These are phyloP conservation scores for Acropora yongei DNA, from an alignment of 64 coral and sea anemone genomes.

Conservation along the genomic window DNA sequence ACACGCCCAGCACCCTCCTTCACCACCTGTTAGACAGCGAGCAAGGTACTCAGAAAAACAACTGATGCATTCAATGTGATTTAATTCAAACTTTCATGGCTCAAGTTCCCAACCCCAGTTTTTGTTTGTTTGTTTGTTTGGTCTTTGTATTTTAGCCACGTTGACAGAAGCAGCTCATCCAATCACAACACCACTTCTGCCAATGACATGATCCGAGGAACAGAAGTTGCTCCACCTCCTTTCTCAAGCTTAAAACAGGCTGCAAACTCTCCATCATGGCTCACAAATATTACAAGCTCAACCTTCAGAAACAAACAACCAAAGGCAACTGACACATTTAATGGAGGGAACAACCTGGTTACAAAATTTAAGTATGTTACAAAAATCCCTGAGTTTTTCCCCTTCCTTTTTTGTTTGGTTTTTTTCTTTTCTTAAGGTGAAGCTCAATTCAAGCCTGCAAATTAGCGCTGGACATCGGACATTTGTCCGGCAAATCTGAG, in stretches of 20 bases:
- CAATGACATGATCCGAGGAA: slow-evolving; percentile 44
- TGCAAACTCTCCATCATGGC: slow-evolving; percentile 65
- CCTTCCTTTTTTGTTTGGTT: too few species aligned
- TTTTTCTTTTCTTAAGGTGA: too few species aligned
- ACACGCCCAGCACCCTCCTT: slow-evolving; percentile 56
- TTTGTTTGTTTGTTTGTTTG: neutral
- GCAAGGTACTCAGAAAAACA: slow-evolving; percentile 60
- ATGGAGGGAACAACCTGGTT: slow-evolving; percentile 28
- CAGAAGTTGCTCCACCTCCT: slow-evolving; percentile 63
- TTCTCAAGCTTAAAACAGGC: neutral
- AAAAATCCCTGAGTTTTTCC: neutral
- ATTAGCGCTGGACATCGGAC: too few species aligned
- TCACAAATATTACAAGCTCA: slow-evolving; percentile 70
- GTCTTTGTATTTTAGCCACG: slow-evolving; percentile 36
- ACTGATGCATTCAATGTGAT: too few species aligned
- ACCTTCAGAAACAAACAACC: slow-evolving; percentile 71
- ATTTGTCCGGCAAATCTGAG: too few species aligned
- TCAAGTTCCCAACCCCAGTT: too few species aligned
- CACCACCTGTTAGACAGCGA: slow-evolving; percentile 95
- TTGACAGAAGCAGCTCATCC: slow-evolving; percentile 58
- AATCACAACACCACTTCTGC: slow-evolving; percentile 57
- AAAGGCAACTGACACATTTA: slow-evolving; percentile 25
- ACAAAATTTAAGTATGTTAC: slow-evolving; percentile 84
- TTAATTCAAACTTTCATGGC: too few species aligned
- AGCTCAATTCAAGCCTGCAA: too few species aligned